These are phyloP conservation scores for Geophilus truncorum DNA, from an alignment of 2,888 invertebrate species.

Conservation along the genomic window DNA sequence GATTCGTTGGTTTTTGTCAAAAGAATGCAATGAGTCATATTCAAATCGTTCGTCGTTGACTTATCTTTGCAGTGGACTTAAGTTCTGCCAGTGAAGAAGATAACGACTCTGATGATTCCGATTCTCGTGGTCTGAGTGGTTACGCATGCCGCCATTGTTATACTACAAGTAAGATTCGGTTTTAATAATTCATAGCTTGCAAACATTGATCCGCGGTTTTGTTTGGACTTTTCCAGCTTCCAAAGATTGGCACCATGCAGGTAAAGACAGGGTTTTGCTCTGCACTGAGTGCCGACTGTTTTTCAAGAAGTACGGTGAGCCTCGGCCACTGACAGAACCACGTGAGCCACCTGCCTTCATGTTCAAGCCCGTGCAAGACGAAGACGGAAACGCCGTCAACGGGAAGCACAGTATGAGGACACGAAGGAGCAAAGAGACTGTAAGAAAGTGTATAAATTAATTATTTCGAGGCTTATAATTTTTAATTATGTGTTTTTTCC, in stretches of 20 bases:
- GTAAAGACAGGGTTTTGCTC: slow-evolving; percentile 63
- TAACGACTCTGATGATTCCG: slow-evolving; percentile 92
- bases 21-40: no score
- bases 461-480: not conserved
- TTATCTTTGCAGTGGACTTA: slow-evolving; percentile 53
- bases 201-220: not conserved
- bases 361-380: slow-evolving; percentile 50
- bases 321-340: slow-evolving; percentile 52
- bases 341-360: slow-evolving; percentile 49
- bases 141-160: slow-evolving; percentile 71
- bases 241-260: slow-evolving; percentile 66
- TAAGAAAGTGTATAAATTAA: slow-evolving; percentile 39
- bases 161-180: slow-evolving; percentile 60
- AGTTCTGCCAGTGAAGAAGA: slow-evolving; percentile 63
- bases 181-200: not conserved
- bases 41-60: not conserved
- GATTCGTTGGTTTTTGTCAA: not conserved
- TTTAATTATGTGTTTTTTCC: slow-evolving; percentile 50
- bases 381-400: slow-evolving; percentile 42
- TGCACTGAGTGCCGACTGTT: slow-evolving; percentile 71
- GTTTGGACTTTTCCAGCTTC: slow-evolving; percentile 54
- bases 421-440: slow-evolving; percentile 47
- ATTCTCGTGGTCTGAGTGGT: slow-evolving; percentile 72
- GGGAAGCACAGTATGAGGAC: slow-evolving; percentile 48
- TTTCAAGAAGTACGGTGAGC: slow-evolving; percentile 71